Evolutionary conservation across 2,113 vertebrate species (phyloP).

Genomic region (Cyanoramphus novaezelandiae): DNA sequence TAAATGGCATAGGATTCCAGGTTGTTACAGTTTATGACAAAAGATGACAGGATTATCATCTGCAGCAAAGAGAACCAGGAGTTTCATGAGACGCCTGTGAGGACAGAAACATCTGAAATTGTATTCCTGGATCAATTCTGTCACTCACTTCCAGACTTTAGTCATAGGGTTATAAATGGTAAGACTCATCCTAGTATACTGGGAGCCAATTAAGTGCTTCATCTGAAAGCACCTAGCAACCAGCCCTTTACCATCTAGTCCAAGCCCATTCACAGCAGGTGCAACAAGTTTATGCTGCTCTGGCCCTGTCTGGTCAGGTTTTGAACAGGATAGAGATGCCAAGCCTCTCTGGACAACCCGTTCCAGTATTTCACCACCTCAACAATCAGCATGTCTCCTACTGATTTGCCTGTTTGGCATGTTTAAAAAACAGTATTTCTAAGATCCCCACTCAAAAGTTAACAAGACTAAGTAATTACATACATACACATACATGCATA

Average conservation of each 20-base stretch:
- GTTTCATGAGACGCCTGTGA: background rate
- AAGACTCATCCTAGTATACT: background rate
- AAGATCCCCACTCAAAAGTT: background rate
- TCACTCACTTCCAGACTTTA: background rate
- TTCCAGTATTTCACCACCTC: background rate
- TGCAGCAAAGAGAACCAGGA: background rate
- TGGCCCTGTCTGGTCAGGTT: background rate
- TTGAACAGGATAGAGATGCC: background rate
- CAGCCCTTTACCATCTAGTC: background rate
- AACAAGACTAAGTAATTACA: background rate
- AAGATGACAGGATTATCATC: background rate
- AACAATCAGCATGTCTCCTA: background rate
- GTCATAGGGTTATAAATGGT: background rate
- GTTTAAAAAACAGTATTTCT: background rate
- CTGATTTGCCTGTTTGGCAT: background rate
- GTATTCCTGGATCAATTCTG: background rate
- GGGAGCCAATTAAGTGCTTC: background rate
- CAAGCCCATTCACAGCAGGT: background rate
- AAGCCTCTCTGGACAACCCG: background rate
- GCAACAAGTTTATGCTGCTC: background rate
- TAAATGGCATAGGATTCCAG: background rate
- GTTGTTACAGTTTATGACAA: background rate
- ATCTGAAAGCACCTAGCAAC: background rate
- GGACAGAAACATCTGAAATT: background rate
- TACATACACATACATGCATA: background rate